A percentile compares a stretch with the other conserved stretches of the same genome.
phyloP scores from a whole-genome alignment of 1,140 invertebrate species.

The Vanessa atalanta region DNA sequence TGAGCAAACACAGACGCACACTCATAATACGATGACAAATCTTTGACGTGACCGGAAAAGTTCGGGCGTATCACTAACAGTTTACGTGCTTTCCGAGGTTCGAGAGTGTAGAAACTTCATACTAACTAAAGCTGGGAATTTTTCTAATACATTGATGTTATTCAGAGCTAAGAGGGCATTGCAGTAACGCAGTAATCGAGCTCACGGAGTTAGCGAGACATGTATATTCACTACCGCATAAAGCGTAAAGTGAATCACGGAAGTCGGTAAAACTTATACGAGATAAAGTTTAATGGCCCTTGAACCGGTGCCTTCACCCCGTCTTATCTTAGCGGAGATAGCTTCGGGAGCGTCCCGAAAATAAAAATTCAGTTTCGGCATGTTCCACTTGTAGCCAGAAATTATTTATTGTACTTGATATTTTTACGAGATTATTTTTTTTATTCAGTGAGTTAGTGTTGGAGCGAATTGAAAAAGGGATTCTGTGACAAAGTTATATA shows the following conservation, averaged over 20 bases:
- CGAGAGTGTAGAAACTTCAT: too few species aligned
- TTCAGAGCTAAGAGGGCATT: background rate
- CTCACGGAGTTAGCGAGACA: constrained; percentile 32
- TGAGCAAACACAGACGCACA: too few species aligned
- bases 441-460: too few species aligned
- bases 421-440: too few species aligned
- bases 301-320: constrained; percentile 30
- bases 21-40: too few species aligned
- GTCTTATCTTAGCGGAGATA: constrained; percentile 31
- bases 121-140: too few species aligned
- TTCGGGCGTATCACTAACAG: too few species aligned
- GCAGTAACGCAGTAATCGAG: constrained; percentile 11
- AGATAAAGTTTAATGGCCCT: constrained; percentile 42
- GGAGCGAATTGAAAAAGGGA: too few species aligned
- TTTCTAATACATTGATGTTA: background rate
- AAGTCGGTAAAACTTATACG: constrained; percentile 34
- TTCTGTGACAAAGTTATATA: too few species aligned
- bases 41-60: too few species aligned
- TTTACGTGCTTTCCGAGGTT: too few species aligned
- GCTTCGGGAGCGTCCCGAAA: constrained; percentile 8
- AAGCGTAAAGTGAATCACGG: constrained; percentile 40
- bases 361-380: constrained; percentile 26
- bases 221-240: constrained; percentile 29
- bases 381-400: constrained; percentile 6
- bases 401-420: background rate